These are phyloP conservation scores for Taxidea taxus DNA, from an alignment of 2,113 vertebrate species.

Conservation along the genomic window DNA sequence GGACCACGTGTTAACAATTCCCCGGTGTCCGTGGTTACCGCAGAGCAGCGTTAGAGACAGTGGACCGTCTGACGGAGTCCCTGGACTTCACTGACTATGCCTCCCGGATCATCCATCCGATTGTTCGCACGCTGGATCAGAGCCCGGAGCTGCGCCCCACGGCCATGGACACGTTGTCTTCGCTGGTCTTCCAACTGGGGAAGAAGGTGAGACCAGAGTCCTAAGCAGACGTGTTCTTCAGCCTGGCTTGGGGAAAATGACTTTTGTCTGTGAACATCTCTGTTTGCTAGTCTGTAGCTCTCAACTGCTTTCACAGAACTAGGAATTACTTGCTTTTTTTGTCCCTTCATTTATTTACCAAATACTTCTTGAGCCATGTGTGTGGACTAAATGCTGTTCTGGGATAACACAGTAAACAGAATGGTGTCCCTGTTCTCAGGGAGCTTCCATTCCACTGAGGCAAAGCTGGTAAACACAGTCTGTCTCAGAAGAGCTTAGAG, in stretches of 20 bases:
- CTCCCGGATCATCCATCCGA: constrained; percentile 97
- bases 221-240: rapidly evolving
- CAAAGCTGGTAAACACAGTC: not conserved
- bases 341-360: not conserved
- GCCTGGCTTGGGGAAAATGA: not conserved
- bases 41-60: constrained; percentile 95
- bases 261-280: not conserved
- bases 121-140: constrained; percentile 93
- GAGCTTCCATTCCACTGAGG: not conserved
- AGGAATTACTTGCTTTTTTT: not conserved
- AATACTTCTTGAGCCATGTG: not conserved
- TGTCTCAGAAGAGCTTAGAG: not conserved
- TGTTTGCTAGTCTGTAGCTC: not conserved
- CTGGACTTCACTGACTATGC: constrained; percentile 99
- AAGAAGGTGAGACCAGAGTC: constrained; percentile 91
- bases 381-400: not conserved
- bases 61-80: constrained; percentile 96
- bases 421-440: not conserved
- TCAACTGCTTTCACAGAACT: not conserved
- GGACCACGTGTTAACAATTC: not conserved
- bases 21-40: not conserved
- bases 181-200: constrained; percentile 96
- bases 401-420: not conserved
- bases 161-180: constrained; percentile 97
- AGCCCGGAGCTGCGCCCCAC: constrained; percentile 94